Conservation (phyloP, 2,797 vertebrate genomes). For the Numenius phaeopus region DNA sequence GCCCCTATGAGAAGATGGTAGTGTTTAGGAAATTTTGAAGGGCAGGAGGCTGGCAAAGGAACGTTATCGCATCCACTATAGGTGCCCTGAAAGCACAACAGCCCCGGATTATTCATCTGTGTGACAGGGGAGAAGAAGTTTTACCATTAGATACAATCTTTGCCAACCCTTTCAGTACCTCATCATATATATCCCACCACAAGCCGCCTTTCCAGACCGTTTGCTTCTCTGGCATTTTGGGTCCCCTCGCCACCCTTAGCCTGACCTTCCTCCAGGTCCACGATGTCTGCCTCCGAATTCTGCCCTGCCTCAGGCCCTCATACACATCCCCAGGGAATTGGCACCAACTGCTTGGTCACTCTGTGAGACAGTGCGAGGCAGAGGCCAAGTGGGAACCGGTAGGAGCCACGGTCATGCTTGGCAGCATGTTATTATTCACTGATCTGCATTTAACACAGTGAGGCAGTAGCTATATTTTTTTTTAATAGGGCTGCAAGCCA, state of each 20-base stretch:
- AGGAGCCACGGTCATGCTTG: fast-evolving
- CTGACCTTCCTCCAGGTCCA: fast-evolving
- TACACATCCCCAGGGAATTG: neutral
- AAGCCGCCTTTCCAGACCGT: neutral
- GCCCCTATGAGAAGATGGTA: neutral
- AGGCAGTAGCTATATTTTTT: neutral
- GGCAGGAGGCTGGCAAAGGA: neutral
- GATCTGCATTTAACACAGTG: neutral
- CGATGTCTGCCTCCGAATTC: fast-evolving
- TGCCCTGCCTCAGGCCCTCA: fast-evolving
- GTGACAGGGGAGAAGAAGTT: neutral
- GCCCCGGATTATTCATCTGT: neutral
- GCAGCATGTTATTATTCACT: neutral
- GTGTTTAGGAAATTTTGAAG: neutral
- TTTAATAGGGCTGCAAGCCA: neutral
- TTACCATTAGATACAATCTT: neutral
- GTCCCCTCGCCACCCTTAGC: neutral
- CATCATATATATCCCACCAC: fast-evolving
- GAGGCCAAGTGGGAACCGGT: neutral
- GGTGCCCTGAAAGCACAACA: neutral
- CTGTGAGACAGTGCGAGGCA: fast-evolving
- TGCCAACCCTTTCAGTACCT: neutral
- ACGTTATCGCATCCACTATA: neutral
- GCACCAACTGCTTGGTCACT: neutral
- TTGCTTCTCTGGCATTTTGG: neutral